Base-by-base conservation (phyloP, 2,113 vertebrate species). In the Scomber colias region DNA sequence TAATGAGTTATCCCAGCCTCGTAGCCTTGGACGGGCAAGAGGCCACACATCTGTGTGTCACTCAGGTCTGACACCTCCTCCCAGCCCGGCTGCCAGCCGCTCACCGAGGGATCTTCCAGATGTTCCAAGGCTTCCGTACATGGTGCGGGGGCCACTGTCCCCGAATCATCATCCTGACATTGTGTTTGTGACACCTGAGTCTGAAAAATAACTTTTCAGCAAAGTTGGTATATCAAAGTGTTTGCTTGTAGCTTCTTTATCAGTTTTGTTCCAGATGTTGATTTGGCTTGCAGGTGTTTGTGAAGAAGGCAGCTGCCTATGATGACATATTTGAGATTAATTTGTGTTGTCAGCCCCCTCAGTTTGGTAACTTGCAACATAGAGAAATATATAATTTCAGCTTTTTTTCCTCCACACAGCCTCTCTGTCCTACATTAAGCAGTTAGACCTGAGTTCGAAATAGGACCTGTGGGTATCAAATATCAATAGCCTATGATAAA, bases 41-140 rank as follows among this genome's bases (percentile, higher is more conserved):
- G 90, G 90, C 71, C 84, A 75, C 73, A 70, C 92, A 91, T 92
- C 90, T 93, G 90, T 21, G 82, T 91, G 92, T 92, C 91, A 90
- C 87, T 92, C 90, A 85, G 79, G 85, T 89, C 90, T 84, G 87
- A 89, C 91, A 87, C 82, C 86, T 79, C 86, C 78, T 92, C 89
- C 92, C 88, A 62, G 70, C 82, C 84, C 82, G 82, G 88, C 88
- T 90, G 84, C 84, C 87, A 86, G 77, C 48, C 10, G 76, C 77
- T 90, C 91, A 57, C 90, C 79, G 16, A 75, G 85, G 89, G 86
- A 86, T 79, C 66, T 68, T 84, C 91, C 93, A 94, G 93, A 93
- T 94, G 93, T 93, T 95, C 90, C 88, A 81, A 85, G 90, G 91
- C 91, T 89, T 92, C 66, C 6, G 3, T n/a, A 14, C 35, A 15